These are phyloP conservation scores for Mythimna pallens DNA, from an alignment of 2,888 invertebrate genomes.

Conservation along the genomic window DNA sequence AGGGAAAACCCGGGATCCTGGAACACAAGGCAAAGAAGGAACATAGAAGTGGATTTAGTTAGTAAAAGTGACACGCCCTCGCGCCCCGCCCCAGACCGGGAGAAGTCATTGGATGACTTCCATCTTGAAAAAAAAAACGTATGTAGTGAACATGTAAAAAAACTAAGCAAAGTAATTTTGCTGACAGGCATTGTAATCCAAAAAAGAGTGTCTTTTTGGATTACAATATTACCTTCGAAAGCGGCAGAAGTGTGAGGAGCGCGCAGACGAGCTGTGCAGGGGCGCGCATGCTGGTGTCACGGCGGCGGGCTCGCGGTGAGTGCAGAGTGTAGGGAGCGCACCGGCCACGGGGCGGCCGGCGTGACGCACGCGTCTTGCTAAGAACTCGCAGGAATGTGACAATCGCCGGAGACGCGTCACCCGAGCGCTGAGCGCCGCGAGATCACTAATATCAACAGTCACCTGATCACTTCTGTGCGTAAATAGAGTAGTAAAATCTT, in stretches of 20 bases:
- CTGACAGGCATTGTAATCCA: no score
- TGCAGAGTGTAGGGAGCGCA: not conserved
- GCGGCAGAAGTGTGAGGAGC: not conserved
- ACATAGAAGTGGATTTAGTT: no score
- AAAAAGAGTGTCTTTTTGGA: no score
- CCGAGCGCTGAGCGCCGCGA: not conserved
- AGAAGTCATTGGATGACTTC: no score
- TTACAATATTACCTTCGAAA: not conserved
- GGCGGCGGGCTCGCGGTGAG: not conserved
- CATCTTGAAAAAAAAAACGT: no score
- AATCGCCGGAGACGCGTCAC: constrained; percentile 14
- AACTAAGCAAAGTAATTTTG: no score
- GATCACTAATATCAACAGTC: constrained; percentile 5
- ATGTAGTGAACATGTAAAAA: no score
- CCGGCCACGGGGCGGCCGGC: not conserved
- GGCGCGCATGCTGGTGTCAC: constrained; percentile 1
- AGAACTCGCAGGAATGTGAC: constrained; percentile 20
- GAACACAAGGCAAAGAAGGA: no score
- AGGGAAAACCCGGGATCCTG: no score
- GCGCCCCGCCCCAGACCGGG: no score
- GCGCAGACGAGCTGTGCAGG: not conserved
- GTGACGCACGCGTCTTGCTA: not conserved
- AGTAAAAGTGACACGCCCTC: no score
- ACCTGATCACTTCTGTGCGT: no score
- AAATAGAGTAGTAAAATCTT: not conserved